These are phyloP conservation scores for Buteo buteo DNA, from an alignment of 2,113 vertebrate genomes.

Conservation along the genomic window DNA sequence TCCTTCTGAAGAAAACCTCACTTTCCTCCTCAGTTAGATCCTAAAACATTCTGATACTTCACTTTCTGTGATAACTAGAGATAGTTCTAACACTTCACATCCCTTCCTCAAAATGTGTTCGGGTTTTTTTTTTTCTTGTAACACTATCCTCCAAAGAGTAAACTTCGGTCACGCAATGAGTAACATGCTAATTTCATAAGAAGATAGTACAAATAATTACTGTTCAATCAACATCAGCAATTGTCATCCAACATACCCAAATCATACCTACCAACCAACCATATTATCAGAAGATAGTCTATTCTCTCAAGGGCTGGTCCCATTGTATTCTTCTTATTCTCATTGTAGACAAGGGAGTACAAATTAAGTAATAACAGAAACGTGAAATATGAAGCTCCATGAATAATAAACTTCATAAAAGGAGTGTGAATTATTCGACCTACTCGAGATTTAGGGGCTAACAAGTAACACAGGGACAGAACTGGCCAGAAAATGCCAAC, in stretches of 20 bases:
- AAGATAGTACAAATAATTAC: neutral
- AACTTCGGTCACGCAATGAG: neutral
- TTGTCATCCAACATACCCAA: neutral
- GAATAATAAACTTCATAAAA: constrained; percentile 98
- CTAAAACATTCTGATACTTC: neutral
- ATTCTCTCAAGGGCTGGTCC: constrained; percentile 92
- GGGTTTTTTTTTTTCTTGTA: neutral
- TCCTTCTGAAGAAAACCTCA: neutral
- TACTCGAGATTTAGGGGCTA: constrained; percentile 92
- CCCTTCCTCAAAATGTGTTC: neutral
- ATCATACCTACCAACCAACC: constrained; percentile 89
- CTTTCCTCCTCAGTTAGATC: neutral
- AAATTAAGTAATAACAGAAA: constrained; percentile 95
- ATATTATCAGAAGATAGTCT: constrained; percentile 95
- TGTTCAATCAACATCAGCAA: neutral
- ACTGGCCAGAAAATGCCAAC: constrained; percentile 94
- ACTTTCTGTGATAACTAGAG: neutral
- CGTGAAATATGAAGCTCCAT: constrained; percentile 96
- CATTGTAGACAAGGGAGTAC: constrained; percentile 97
- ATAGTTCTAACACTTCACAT: neutral
- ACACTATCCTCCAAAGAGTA: neutral
- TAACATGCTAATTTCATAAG: neutral
- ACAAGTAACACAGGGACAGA: constrained; percentile 92
- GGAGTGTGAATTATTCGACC: constrained; percentile 97
- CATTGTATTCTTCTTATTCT: constrained; percentile 94